phyloP scores from a whole-genome alignment of 2,797 vertebrate species.

The Squalus acanthias region DNA sequence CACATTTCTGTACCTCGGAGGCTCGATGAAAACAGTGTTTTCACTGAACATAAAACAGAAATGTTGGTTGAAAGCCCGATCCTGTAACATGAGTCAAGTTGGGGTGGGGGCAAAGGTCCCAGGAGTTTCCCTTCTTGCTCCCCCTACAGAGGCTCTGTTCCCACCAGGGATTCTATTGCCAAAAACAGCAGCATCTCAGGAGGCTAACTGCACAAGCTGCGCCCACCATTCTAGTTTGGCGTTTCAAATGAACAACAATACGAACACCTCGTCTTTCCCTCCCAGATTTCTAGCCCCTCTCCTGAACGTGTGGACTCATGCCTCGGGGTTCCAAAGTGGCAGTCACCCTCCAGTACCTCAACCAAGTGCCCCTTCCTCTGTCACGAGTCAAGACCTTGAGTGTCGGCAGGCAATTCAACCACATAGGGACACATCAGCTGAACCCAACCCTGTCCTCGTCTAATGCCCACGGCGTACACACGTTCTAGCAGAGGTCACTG shows the following conservation, averaged over 20 bases:
- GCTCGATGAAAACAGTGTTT: neutral
- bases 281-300: neutral
- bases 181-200: neutral
- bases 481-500: neutral
- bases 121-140: neutral
- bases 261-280: neutral
- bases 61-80: neutral
- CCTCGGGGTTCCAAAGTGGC: neutral
- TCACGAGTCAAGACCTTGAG: neutral
- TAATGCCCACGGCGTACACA: neutral
- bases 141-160: neutral
- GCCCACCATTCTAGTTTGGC: neutral
- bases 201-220: neutral
- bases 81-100: neutral
- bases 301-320: neutral
- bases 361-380: neutral
- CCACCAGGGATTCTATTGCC: neutral
- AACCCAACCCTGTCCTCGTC: neutral
- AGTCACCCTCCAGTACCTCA: neutral
- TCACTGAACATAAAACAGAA: neutral
- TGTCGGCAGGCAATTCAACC: neutral
- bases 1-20: neutral
- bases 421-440: neutral
- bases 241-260: neutral
- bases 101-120: neutral